Conservation (phyloP, 2,113 vertebrate species). For the Scortum barcoo region DNA sequence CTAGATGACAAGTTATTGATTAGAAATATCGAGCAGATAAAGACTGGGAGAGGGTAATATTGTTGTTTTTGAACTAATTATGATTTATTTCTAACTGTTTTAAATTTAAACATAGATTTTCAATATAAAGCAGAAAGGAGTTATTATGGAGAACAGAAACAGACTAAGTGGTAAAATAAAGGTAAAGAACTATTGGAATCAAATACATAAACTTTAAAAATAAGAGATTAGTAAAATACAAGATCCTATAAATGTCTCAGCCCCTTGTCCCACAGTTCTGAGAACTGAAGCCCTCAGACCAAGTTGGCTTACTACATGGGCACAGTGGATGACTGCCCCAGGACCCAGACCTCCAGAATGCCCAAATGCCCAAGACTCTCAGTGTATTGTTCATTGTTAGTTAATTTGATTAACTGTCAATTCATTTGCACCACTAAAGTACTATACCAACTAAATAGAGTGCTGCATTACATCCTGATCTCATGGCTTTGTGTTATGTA, state of each 20-base stretch:
- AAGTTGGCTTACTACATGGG: background rate
- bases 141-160: background rate
- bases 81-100: background rate
- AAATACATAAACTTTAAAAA: background rate
- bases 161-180: too few relatives aligned
- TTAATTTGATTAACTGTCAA: background rate
- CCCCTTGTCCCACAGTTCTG: background rate
- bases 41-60: background rate
- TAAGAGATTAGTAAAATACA: background rate
- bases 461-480: background rate
- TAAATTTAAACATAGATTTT: background rate
- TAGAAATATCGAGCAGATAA: conserved; percentile 46
- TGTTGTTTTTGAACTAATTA: background rate
- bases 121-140: background rate
- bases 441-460: background rate
- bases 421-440: background rate
- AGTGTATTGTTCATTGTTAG: background rate
- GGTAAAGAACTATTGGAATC: background rate
- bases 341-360: background rate
- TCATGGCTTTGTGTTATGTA: background rate
- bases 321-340: background rate
- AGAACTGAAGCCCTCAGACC: background rate
- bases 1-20: conserved; percentile 37
- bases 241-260: background rate
- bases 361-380: background rate